Percentiles rank a stretch among this genome's conserved stretches.
Evolutionary conservation across 2,888 invertebrate genomes (phyloP).

Genomic region (Cantharis nigra): DNA sequence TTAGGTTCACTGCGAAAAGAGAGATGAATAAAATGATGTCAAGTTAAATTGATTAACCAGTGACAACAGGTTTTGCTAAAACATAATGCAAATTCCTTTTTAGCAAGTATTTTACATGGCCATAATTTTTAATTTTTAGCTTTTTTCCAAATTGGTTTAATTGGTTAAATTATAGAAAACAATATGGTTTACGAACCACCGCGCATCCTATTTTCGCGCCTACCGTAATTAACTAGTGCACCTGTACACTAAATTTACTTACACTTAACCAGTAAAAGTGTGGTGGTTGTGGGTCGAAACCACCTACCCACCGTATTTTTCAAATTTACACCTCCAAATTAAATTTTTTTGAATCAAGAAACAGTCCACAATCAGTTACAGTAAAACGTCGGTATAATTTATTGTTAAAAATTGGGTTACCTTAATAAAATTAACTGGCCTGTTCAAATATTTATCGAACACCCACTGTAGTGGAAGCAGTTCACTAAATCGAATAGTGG

Average conservation of each 20-base stretch:
- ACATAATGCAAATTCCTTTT: conserved; percentile 3
- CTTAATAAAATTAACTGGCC: neutral
- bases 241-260: neutral
- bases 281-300: neutral
- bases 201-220: neutral
- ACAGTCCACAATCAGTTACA: neutral
- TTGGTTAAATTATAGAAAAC: neutral
- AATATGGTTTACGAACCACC: neutral
- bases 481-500: neutral
- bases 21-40: conserved; percentile 4
- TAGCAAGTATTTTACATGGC: neutral
- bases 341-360: neutral
- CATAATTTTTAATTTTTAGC: neutral
- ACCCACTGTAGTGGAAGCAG: neutral
- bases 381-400: neutral
- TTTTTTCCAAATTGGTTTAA: neutral
- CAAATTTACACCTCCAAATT: neutral
- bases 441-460: neutral
- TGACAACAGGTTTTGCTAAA: conserved; percentile 16
- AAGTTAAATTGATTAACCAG: conserved; percentile 3
- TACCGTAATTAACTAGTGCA: neutral
- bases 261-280: too few relatives aligned
- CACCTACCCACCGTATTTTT: neutral
- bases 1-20: neutral
- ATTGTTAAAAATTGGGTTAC: neutral